Evolutionary conservation across 2,113 vertebrate species (phyloP), one percentile per base, ranked within the genome.

Genomic region (Setophaga kirtlandii): DNA sequence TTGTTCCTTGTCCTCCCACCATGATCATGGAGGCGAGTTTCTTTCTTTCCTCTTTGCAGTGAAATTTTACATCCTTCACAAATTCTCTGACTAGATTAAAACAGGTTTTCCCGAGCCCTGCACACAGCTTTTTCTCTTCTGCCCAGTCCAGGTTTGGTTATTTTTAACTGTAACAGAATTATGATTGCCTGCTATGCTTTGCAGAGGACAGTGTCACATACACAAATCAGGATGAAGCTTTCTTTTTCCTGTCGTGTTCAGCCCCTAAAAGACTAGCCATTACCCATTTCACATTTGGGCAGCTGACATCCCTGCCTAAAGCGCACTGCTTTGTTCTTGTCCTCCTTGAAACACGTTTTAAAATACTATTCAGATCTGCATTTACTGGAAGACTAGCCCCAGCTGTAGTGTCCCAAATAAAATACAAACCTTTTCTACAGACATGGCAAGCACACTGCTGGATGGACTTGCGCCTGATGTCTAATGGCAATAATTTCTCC

Each of bases 11-110:
- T 58, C 18, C 11, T 76, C 25, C 20, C 20, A 39, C 37, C 13
- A 12, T 4, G 27, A 21, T 10, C 31, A 42, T 1, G 2, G 35
- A 67, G 50, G 30, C 0, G 0, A 63, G 3, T 58, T 63, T 83
- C 55, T 49, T 88, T 44, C 46, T 9, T 55, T 77, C 11, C 47
- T 62, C 25, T 86, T 58, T 55, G 12, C 27, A 87, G 27, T 2
- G 22, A 78, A 49, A 70, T 75, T 76, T 80, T 46, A 50, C 2
- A 2, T 62, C 8, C 90, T 70, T 21, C 25, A 3, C 27, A 44
- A 2, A 9, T 60, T 82, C 21, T 73, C 60, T 63, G 39, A 33
- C n/a, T 23, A 53, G 44, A 75, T 50, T 25, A 68, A 71, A 83
- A 3, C 5, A 41, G 6, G 0, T 46, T 91, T 89, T 82, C 44